Evolutionary conservation across 2,113 vertebrate genomes (phyloP).

Genomic region (Eubucco bourcierii): DNA sequence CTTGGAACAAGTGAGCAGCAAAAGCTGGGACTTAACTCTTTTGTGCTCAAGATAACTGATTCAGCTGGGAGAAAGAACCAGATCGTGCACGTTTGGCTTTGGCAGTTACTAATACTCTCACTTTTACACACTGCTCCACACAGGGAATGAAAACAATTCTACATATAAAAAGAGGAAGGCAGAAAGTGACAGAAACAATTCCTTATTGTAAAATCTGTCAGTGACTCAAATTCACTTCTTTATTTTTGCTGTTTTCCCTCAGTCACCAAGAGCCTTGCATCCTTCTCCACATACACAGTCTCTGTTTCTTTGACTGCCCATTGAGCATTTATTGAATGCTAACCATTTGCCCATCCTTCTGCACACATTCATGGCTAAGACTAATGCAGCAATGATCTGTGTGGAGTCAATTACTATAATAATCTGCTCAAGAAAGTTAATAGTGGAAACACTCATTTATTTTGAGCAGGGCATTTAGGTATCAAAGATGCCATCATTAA

Average conservation of each 20-base stretch:
- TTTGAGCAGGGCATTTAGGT: neutral
- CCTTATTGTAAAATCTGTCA: neutral
- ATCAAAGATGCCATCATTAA: neutral
- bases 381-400: neutral
- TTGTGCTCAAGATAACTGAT: neutral
- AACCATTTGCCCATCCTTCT: neutral
- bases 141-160: neutral
- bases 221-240: neutral
- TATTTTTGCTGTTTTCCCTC: neutral
- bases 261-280: neutral
- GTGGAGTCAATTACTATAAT: neutral
- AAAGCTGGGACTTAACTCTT: neutral
- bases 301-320: neutral
- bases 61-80: neutral
- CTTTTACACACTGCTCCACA: neutral
- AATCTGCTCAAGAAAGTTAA: neutral
- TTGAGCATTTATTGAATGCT: neutral
- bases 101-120: neutral
- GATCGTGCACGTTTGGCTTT: neutral
- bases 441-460: conserved; percentile 21
- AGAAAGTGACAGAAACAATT: neutral
- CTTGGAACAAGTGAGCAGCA: neutral
- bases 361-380: neutral
- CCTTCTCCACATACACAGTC: neutral
- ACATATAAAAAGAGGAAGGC: neutral